Percentiles rank a stretch among this genome's conserved stretches.
Conservation (phyloP, 2,113 vertebrate species). For the Mus pahari region DNA sequence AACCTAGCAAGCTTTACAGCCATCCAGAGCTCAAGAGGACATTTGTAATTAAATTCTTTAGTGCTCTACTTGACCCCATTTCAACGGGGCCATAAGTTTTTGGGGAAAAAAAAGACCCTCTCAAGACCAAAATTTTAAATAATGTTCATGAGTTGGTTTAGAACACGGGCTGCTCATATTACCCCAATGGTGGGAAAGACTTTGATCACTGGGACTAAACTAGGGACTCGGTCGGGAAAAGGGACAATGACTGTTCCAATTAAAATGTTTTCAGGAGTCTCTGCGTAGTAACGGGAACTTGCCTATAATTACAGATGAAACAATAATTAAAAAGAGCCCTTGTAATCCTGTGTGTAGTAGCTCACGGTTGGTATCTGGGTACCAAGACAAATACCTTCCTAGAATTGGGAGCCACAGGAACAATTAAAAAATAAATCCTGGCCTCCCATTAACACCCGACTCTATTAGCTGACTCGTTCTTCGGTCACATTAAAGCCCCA, state of each 20-base stretch:
- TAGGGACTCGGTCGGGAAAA: conserved; percentile 83
- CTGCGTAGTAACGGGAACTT: conserved; percentile 83
- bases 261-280: conserved; percentile 86
- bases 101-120: neutral
- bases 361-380: conserved; percentile 78
- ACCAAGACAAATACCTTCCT: conserved; percentile 82
- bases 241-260: conserved; percentile 86
- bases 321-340: conserved; percentile 72
- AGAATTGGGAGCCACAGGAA: conserved; percentile 81
- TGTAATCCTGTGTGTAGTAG: conserved; percentile 78
- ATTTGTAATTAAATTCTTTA: conserved; percentile 76
- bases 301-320: conserved; percentile 84
- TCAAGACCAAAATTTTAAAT: conserved; percentile 70
- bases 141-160: conserved; percentile 67
- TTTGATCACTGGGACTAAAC: conserved; percentile 69
- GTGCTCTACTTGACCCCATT: conserved; percentile 72
- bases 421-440: conserved; percentile 87
- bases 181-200: neutral
- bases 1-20: conserved; percentile 5
- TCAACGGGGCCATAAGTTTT: conserved; percentile 71
- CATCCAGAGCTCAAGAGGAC: conserved; percentile 60
- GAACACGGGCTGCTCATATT: conserved; percentile 63
- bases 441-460: conserved; percentile 85
- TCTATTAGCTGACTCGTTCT: conserved; percentile 86
- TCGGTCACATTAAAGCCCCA: conserved; percentile 83